Evolutionary conservation across 1,140 invertebrate genomes (phyloP).

Genomic region (Doryteuthis pealeii): DNA sequence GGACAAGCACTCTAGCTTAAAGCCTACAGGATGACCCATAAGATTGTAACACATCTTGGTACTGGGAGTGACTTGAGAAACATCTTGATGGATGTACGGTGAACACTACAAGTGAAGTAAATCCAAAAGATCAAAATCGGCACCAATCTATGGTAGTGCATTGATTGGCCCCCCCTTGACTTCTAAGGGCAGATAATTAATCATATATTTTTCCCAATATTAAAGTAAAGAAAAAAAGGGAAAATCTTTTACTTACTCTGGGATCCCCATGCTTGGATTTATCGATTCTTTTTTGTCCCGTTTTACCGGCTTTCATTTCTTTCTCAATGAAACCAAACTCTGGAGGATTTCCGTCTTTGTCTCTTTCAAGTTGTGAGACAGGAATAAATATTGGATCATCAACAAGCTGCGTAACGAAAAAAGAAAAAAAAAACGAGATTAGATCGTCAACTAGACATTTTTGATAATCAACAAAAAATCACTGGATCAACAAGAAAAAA

Average conservation of each 20-base stretch:
- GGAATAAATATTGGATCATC: constrained; percentile 62
- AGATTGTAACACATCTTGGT: no score
- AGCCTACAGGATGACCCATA: no score
- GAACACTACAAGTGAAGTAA: no score
- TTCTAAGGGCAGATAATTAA: no score
- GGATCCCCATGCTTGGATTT: constrained; percentile 45
- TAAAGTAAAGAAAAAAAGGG: no score
- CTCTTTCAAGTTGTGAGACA: constrained; percentile 58
- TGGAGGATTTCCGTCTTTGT: constrained; percentile 51
- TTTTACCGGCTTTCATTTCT: constrained; percentile 54
- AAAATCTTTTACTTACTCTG: constrained; percentile 41
- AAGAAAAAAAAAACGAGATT: neutral
- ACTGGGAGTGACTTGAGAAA: no score
- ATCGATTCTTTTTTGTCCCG: constrained; percentile 43
- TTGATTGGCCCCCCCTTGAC: no score
- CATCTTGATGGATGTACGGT: no score
- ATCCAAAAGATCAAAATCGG: no score
- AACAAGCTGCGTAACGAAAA: constrained; percentile 46
- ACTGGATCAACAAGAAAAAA: neutral
- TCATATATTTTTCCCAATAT: no score
- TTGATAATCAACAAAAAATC: neutral
- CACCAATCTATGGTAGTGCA: no score
- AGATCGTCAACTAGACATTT: neutral
- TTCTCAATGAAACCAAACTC: constrained; percentile 54
- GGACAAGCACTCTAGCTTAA: no score